Evolutionary conservation across 2,113 vertebrate species (phyloP).

Genomic region (Pollimyrus isidori): DNA sequence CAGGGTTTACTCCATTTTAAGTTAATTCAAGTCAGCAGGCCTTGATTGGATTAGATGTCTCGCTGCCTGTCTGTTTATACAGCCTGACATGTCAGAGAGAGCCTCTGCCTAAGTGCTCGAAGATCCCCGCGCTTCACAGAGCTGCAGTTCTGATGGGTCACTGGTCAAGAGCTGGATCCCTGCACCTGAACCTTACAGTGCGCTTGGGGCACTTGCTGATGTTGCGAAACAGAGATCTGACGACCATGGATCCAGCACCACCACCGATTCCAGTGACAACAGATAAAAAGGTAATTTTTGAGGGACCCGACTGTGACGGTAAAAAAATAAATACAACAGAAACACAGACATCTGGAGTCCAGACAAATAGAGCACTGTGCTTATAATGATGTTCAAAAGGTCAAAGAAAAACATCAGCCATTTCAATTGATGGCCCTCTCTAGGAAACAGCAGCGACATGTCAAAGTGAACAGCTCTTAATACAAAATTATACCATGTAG

Average conservation of each 20-base stretch:
- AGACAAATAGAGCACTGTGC: neutral
- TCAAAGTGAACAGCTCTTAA: neutral
- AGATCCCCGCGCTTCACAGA: neutral
- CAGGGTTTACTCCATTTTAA: neutral
- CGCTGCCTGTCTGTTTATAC: neutral
- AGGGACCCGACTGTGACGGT: neutral
- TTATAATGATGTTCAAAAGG: conserved; percentile 2
- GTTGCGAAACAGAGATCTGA: neutral
- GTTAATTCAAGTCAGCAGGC: neutral
- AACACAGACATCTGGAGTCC: neutral
- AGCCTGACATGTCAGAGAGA: neutral
- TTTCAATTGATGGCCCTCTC: neutral
- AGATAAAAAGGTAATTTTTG: neutral
- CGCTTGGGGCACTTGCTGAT: neutral
- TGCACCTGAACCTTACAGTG: neutral
- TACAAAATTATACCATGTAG: neutral
- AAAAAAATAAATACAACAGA: neutral
- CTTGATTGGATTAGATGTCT: conserved; percentile 5
- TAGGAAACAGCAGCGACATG: neutral
- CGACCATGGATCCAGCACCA: neutral
- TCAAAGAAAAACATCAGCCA: neutral
- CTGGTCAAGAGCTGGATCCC: neutral
- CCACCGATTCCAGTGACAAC: neutral
- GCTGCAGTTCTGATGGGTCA: neutral
- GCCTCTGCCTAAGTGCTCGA: neutral